Conservation (phyloP, 92 coral and sea anemone species). For the Epizoanthus scotinus region DNA sequence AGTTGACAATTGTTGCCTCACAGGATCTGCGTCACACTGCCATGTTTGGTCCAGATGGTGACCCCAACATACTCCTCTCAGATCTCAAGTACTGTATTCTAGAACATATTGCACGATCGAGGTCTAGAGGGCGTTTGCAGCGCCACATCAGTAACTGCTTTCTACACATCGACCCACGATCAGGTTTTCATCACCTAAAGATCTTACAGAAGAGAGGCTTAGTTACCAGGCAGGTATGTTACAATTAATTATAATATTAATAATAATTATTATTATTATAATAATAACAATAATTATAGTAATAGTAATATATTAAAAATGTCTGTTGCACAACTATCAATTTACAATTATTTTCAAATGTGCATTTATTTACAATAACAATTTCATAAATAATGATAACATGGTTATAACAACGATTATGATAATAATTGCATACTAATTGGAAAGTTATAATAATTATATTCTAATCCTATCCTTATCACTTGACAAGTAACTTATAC, state of each 20-base stretch:
- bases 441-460: no score
- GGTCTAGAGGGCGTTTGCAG: slow-evolving; percentile 75
- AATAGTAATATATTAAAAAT: no score
- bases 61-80: slow-evolving; percentile 48
- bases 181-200: slow-evolving; percentile 69
- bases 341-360: no score
- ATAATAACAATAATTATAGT: no score
- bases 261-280: no score
- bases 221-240: slow-evolving; percentile 68
- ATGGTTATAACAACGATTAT: no score
- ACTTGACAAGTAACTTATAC: no score
- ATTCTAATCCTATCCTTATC: no score
- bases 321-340: no score
- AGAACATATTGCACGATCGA: slow-evolving; percentile 82
- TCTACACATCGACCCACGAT: slow-evolving; percentile 52
- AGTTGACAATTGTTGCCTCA: slow-evolving; percentile 87
- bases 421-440: no score
- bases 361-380: no score
- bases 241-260: not conserved
- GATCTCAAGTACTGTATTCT: slow-evolving; percentile 79
- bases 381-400: no score
- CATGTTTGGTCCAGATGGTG: slow-evolving; percentile 62
- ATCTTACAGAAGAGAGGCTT: slow-evolving; percentile 42
- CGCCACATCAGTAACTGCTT: slow-evolving; percentile 42
- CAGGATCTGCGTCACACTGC: slow-evolving; percentile 75